Percentiles rank a stretch among this genome's conserved stretches.
Conservation (phyloP, 2,113 vertebrate genomes). For the Podarcis muralis region DNA sequence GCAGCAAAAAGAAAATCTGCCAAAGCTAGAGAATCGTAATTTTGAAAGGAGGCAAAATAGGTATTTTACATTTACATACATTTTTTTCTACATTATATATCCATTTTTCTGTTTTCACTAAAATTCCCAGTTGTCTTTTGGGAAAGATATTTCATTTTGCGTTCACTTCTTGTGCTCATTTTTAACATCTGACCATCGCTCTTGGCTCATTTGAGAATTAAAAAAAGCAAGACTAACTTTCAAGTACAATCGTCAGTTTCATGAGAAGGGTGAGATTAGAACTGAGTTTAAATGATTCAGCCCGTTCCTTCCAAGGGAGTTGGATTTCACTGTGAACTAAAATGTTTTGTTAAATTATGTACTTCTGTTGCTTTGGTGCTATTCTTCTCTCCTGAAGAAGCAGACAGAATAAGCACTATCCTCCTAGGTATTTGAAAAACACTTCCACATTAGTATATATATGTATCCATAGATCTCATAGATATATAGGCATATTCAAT, state of each 20-base stretch:
- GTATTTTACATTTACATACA: not conserved
- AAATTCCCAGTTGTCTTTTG: slow-evolving; percentile 12
- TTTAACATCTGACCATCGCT: slow-evolving; percentile 45
- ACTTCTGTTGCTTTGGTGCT: slow-evolving; percentile 66
- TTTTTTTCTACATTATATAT: not conserved
- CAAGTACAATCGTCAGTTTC: slow-evolving; percentile 46
- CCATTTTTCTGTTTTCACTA: not conserved
- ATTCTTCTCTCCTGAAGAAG: slow-evolving; percentile 64
- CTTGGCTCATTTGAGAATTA: slow-evolving; percentile 44
- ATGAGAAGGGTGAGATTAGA: slow-evolving; percentile 50
- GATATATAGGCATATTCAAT: slow-evolving; percentile 63
- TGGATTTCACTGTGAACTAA: slow-evolving; percentile 65
- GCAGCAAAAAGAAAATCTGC: slow-evolving; percentile 45
- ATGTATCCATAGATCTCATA: slow-evolving; percentile 35
- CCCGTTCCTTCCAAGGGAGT: slow-evolving; percentile 56
- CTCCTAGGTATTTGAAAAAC: slow-evolving; percentile 69
- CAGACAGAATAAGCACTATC: slow-evolving; percentile 52
- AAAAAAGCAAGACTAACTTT: slow-evolving; percentile 48
- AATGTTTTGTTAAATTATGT: slow-evolving; percentile 68
- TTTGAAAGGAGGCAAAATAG: not conserved
- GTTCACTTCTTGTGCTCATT: slow-evolving; percentile 18
- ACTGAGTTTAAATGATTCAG: slow-evolving; percentile 60
- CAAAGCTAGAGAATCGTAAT: slow-evolving; percentile 47
- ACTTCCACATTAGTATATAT: slow-evolving; percentile 62
- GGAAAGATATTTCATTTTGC: slow-evolving; percentile 33